Evolutionary conservation across 1,140 invertebrate genomes (phyloP), one percentile per base, ranked within the genome.

Genomic region (Scaptomyza graminum): DNA sequence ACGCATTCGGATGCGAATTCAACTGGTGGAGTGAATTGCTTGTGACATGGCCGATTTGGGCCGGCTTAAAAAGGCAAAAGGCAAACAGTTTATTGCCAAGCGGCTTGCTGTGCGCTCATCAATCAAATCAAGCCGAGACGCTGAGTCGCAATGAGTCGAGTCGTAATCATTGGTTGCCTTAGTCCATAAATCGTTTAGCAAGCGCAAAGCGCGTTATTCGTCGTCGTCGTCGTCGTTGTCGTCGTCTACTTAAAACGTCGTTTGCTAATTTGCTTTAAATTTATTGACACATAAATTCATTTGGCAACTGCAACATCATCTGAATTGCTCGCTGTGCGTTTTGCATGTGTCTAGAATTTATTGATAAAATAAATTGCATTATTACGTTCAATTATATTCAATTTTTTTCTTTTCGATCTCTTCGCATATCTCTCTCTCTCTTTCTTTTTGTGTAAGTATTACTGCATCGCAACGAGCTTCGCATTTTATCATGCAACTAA

Each of bases 321-420:
- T 74, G 22, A 85, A 85, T 85, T 85, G 72, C 77, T 72, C 44
- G 49, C 28, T 37, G 59, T 68, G 59, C 49, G 62, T 66, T 78
- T 74, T 71, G 64, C 65, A 60, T 79, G 70, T 83, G 73, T 80
- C 60, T 85, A 87, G 82, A 87, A 87, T 87, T 87, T 87, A 87
- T 87, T 87, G 83, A 87, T 87, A 74, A 87, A 87, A 88, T 75
- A 88, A 88, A 88, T 87, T 87, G 79, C 83, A 87, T 87, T 87
- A 88, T 88, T 87, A 87, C 83, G 64, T 76, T 73, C 75, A 88
- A 79, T 76, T 82, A 72, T 85, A 82, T 79, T 84, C 67, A 56
- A 71, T 65, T 46, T 51, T 16, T 62, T 31, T 34, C 9, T 16
- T 65, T 50, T 49, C 31, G 31, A 9, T 9, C 31, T 6, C 31